Conservation (phyloP, 1,140 invertebrate genomes). For the Aphelenchoides besseyi region DNA sequence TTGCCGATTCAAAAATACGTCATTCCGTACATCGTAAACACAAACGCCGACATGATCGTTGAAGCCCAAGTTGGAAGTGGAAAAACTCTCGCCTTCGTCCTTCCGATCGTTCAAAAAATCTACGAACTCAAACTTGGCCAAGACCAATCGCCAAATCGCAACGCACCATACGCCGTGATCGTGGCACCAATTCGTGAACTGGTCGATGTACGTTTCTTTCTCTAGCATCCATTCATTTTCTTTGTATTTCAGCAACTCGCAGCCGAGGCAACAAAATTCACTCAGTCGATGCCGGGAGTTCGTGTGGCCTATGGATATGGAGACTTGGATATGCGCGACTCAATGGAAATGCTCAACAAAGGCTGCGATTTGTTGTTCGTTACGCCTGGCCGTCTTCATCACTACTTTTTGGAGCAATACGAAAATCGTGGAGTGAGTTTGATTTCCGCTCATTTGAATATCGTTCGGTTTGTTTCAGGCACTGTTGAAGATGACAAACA, state of each 20-base stretch:
- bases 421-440: background rate
- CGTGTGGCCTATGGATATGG: background rate
- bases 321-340: background rate
- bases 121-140: background rate
- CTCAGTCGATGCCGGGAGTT: background rate
- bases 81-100: slow-evolving; percentile 49
- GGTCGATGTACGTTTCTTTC: too few species aligned
- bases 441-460: background rate
- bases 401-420: background rate
- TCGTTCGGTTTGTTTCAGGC: slow-evolving; percentile 4
- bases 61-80: slow-evolving; percentile 50
- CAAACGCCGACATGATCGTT: slow-evolving; percentile 37
- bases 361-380: background rate
- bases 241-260: background rate
- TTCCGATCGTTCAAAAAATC: slow-evolving; percentile 40
- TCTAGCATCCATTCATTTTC: background rate
- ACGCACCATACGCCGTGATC: slow-evolving; percentile 4
- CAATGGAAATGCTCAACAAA: background rate
- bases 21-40: background rate
- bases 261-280: background rate
- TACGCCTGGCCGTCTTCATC: background rate
- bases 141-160: background rate
- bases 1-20: background rate
- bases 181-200: slow-evolving; percentile 2
- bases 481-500: background rate